Conservation (phyloP, 2,113 vertebrate species). For the Stegostoma tigrinum region DNA sequence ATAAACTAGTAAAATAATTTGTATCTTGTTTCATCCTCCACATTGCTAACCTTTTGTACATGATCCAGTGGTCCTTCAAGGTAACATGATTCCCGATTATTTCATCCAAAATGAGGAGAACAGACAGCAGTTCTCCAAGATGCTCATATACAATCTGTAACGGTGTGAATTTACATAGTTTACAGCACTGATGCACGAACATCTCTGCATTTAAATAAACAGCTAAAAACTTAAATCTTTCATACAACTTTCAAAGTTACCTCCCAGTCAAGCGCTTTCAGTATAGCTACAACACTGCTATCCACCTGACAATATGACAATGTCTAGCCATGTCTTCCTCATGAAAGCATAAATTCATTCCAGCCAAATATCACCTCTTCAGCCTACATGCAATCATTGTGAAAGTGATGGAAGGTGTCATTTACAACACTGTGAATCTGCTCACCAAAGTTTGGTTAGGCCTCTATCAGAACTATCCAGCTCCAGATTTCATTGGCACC, state of each 20-base stretch:
- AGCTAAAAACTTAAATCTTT: slow-evolving; percentile 23
- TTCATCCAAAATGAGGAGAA: slow-evolving; percentile 89
- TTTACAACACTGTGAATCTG: background rate
- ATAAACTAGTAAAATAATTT: background rate
- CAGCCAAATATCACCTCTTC: background rate
- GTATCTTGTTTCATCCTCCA: background rate
- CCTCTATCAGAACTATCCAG: background rate
- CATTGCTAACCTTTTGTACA: slow-evolving; percentile 86
- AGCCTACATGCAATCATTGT: background rate
- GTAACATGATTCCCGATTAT: slow-evolving; percentile 88
- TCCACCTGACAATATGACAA: background rate
- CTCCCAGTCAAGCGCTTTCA: background rate
- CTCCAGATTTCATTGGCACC: background rate
- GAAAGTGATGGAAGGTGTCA: background rate
- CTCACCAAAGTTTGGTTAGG: too few relatives aligned
- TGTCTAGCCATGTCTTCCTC: background rate
- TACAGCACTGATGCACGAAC: background rate
- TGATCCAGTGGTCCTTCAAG: slow-evolving; percentile 94
- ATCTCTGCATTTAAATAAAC: background rate
- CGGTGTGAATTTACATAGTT: slow-evolving; percentile 24
- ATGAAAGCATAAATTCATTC: background rate
- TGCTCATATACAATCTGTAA: slow-evolving; percentile 88
- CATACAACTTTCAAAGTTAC: slow-evolving; percentile 30
- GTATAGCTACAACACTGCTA: background rate
- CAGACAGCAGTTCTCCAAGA: slow-evolving; percentile 80